Conservation (phyloP, 2,888 invertebrate genomes). For the Drosophila prolongata region DNA sequence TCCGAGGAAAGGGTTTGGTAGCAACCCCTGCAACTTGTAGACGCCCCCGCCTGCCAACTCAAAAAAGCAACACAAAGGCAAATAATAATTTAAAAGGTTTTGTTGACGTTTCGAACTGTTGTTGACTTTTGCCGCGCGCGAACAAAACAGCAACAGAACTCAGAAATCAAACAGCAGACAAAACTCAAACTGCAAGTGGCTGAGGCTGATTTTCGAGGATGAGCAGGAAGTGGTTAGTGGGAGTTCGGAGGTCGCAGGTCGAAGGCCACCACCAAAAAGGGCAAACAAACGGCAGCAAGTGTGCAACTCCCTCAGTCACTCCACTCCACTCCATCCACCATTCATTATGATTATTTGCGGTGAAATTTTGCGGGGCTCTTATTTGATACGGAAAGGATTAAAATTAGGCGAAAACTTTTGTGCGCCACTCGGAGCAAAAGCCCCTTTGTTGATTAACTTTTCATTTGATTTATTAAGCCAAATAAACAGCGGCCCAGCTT, state of each 20-base stretch:
- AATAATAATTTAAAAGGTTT: conserved; percentile 80
- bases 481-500: conserved; percentile 48
- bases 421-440: conserved; percentile 12
- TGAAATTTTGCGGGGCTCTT: conserved; percentile 78
- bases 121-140: conserved; percentile 81
- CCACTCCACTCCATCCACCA: conserved; percentile 12
- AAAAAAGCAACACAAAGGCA: conserved; percentile 77
- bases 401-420: conserved; percentile 83
- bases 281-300: conserved; percentile 48
- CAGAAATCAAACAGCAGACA: conserved; percentile 42
- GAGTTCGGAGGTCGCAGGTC: conserved; percentile 5
- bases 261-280: conserved; percentile 47
- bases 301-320: conserved; percentile 2
- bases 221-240: conserved; percentile 23
- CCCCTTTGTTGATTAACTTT: conserved; percentile 78
- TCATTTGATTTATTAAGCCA: conserved; percentile 77
- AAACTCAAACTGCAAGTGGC: conserved; percentile 69
- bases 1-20: conserved; percentile 62
- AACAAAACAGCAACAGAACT: conserved; percentile 75
- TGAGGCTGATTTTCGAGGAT: conserved; percentile 34
- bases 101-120: conserved; percentile 80
- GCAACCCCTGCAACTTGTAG: conserved; percentile 37
- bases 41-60: conserved; percentile 60
- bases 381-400: conserved; percentile 85
- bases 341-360: conserved; percentile 83